A percentile compares a stretch with the other conserved stretches of the same genome.
These are phyloP conservation scores for Dolichotis patagonum DNA, from an alignment of 2,113 vertebrate species.

Conservation along the genomic window DNA sequence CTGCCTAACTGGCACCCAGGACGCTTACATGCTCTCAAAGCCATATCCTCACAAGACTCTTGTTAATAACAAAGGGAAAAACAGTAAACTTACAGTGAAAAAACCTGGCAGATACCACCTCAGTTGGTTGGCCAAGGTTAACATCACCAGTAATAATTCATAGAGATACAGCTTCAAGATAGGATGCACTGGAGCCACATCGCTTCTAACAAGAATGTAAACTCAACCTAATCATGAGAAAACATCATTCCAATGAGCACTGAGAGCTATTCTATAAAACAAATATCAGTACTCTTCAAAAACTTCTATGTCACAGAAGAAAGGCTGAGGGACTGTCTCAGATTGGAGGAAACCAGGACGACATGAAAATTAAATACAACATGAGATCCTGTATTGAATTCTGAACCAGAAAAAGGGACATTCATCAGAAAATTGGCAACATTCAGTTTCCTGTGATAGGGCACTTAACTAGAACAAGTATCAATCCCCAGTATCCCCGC, in stretches of 20 bases:
- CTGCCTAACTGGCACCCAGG: neutral
- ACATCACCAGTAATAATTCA: neutral
- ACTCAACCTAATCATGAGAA: neutral
- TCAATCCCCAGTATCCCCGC: neutral
- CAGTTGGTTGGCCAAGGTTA: neutral
- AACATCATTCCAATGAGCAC: neutral
- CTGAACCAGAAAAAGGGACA: neutral
- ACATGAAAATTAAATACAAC: neutral
- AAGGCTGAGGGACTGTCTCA: neutral
- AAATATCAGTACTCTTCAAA: neutral
- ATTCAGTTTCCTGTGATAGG: neutral
- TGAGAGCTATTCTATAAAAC: neutral
- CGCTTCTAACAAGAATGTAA: neutral
- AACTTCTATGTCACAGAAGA: neutral
- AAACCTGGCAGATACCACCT: neutral
- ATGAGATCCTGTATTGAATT: neutral
- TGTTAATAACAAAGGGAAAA: neutral
- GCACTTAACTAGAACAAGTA: neutral
- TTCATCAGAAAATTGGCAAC: constrained; percentile 16
- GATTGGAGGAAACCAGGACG: neutral
- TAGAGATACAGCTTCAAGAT: neutral
- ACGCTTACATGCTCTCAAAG: neutral
- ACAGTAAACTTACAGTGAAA: neutral
- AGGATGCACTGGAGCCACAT: neutral
- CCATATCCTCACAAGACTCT: neutral